Evolutionary conservation across 2,113 vertebrate species (phyloP).

Genomic region (Crotalus tigris): DNA sequence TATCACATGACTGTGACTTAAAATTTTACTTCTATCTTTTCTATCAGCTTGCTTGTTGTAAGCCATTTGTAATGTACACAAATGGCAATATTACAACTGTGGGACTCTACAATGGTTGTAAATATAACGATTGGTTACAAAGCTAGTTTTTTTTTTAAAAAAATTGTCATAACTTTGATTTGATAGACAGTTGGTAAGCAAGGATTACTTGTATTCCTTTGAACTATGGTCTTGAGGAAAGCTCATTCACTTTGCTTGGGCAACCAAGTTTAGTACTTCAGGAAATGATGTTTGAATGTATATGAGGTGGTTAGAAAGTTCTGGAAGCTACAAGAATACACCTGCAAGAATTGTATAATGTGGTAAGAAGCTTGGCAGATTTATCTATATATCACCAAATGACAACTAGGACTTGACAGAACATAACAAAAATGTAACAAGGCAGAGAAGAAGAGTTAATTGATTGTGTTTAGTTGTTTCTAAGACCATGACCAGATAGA

Average conservation of each 20-base stretch:
- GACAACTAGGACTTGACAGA: neutral
- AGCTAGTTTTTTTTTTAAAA: neutral
- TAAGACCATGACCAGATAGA: neutral
- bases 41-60: neutral
- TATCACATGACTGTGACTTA: neutral
- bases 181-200: neutral
- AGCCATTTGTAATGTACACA: neutral
- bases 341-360: neutral
- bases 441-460: neutral
- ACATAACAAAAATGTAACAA: neutral
- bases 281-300: neutral
- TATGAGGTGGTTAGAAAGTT: neutral
- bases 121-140: neutral
- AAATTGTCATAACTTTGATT: neutral
- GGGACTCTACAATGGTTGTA: neutral
- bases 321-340: neutral
- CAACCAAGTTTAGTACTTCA: neutral
- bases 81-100: neutral
- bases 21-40: neutral
- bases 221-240: neutral
- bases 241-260: neutral
- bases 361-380: neutral
- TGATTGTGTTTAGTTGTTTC: neutral
- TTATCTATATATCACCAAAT: neutral
- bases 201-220: neutral